Base-by-base conservation (phyloP, 2,888 invertebrate genomes). In the Plemyria rubiginata region DNA sequence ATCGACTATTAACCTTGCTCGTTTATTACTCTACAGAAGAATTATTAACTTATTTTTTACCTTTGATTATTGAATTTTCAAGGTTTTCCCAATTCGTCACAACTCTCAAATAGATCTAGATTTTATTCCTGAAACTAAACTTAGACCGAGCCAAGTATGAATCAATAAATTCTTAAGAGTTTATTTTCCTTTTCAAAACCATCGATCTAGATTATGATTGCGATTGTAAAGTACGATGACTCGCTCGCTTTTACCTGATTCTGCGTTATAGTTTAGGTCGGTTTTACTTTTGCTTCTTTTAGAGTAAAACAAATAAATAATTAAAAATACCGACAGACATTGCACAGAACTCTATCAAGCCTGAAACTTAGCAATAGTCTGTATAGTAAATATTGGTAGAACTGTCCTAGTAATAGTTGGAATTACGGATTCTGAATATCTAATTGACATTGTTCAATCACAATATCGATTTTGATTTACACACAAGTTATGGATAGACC, bases 1-100 rank as follows among this genome's bases (percentile, higher is more conserved):
- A 90, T 88, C 77, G 84, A 68, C 86, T 79, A 86, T 89, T 87
- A 88, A 84, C 80, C 80, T 77, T 72, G 72, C 70, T 77, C 73
- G 75, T 86, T 77, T 76, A 72, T 81, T 81, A 82, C 68, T 68
- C 70, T 67, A 51, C 50, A 38, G 11, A 64, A 67, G 60, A 51
- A 54, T 60, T 69, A 49, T 49, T 16, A 8, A 38, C 16, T 36
- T 15, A 46, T 15, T 15, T 29, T 15, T 48, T 49, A 11, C 40
- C 15, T 12, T 32, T 11, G 9, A 0, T 9, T 11, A 11, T 9
- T 49, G 49, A 13, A 32, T 36, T 36, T 36, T 32, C 9, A 0
- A 36, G 32, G 15, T 7, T 32, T 50, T 50, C 1, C 9, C 15
- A 13, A 13, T 48, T 16, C 16, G 16, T 45, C 16, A 16, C 16